Evolutionary conservation across 2,888 invertebrate species (phyloP), one percentile per base, ranked within the genome.

Genomic region (Andrena marginata): DNA sequence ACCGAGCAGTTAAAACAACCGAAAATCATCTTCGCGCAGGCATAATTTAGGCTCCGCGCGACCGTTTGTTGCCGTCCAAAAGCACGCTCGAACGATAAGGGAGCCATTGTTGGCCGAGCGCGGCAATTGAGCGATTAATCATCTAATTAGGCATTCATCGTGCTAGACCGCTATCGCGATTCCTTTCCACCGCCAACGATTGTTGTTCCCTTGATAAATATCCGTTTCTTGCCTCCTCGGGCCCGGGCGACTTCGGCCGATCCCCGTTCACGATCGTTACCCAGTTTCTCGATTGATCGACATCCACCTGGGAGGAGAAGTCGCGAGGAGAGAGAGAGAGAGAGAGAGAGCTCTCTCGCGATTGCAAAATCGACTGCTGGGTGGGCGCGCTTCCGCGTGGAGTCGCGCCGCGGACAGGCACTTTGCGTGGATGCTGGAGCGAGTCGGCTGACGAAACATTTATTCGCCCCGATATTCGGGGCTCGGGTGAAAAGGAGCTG

Each of bases 61-160:
- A 81, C 75, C 75, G 85, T 76, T 78, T 88, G 89, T 90, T 89
- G 86, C 84, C 81, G 82, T 82, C 77, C 48, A 67, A 79, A 77
- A 79, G 85, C 89, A 90, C 87, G 88, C 86, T 83, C 80, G 35
- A 65, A 74, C 89, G 92, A 92, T 92, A 92, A 91, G 90, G 82
- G 78, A 65, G 84, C 87, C 82, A 86, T 89, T 90, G 90, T 89
- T 90, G 78, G 76, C 80, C 71, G 74, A 65, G 82, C 74, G 4
- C 62, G 77, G 85, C 88, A 90, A 92, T 92, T 89, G 87, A 85
- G 91, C 92, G 89, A 93, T 92, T 92, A 93, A 92, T 92, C 92
- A 90, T 92, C 88, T 90, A 92, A 92, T 93, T 92, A 92, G 89
- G 89, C 90, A 89, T 90, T 87, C 84, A 88, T 83, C 88, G 88